Conservation (phyloP, 2,797 vertebrate genomes). For the Thalassophryne amazonica region DNA sequence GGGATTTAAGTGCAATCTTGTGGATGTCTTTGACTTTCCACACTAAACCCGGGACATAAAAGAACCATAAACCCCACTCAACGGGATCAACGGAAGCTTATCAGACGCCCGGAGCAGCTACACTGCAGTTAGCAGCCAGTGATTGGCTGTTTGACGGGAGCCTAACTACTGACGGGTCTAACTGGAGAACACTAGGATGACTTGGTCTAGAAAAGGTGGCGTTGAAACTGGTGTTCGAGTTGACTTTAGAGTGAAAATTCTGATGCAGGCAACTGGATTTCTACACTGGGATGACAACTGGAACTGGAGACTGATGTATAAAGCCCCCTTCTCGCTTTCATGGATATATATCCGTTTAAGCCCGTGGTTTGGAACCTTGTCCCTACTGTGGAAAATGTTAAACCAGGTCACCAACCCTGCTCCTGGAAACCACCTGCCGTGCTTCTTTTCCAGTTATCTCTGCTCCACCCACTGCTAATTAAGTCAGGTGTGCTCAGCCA, state of each 20-base stretch:
- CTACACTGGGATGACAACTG: slow-evolving; percentile 46
- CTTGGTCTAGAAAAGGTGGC: slow-evolving; percentile 13
- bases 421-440: too few relatives aligned
- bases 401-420: too few relatives aligned
- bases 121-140: slow-evolving; percentile 33
- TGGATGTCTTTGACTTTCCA: slow-evolving; percentile 30
- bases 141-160: slow-evolving; percentile 33
- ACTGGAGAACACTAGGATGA: not conserved
- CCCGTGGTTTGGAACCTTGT: too few relatives aligned
- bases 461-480: too few relatives aligned
- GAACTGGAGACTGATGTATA: slow-evolving; percentile 37
- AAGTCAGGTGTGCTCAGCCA: too few relatives aligned
- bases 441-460: too few relatives aligned
- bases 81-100: slow-evolving; percentile 6
- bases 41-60: slow-evolving; percentile 56
- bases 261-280: slow-evolving; percentile 38
- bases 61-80: slow-evolving; percentile 24
- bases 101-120: slow-evolving; percentile 1
- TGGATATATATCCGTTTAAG: too few relatives aligned
- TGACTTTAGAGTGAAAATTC: not conserved
- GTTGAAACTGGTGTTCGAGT: not conserved
- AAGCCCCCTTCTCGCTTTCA: too few relatives aligned
- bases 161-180: slow-evolving; percentile 15
- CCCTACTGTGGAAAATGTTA: too few relatives aligned
- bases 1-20: slow-evolving; percentile 55